Conservation (phyloP, 2,113 vertebrate species). For the Rhodinocichla rosea region DNA sequence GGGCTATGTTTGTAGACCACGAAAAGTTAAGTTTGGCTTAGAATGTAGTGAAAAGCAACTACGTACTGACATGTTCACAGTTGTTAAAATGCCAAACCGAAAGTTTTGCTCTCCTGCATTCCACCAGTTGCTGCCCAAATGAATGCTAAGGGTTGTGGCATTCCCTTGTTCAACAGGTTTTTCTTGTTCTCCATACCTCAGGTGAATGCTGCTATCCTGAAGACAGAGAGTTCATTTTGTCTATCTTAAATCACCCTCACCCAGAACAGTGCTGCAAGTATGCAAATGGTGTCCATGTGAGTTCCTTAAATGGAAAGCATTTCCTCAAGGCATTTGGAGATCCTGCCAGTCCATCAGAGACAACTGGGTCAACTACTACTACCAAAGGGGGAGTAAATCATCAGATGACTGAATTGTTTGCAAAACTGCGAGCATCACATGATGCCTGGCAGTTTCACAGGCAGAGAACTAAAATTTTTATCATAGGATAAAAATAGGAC, state of each 20-base stretch:
- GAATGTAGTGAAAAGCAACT: background rate
- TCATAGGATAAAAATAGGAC: background rate
- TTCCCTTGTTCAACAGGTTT: constrained; percentile 4
- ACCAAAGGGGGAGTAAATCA: background rate
- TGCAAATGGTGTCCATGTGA: background rate
- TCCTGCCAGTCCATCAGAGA: background rate
- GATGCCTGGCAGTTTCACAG: background rate
- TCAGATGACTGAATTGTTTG: background rate
- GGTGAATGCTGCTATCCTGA: background rate
- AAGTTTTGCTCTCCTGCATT: background rate
- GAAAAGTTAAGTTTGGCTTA: background rate
- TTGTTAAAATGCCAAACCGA: background rate
- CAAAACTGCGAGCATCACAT: background rate
- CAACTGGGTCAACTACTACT: background rate
- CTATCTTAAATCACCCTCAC: background rate
- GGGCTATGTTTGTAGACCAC: background rate
- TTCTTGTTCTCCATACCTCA: background rate
- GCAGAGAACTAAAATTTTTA: background rate
- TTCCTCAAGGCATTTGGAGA: background rate
- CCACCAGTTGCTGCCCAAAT: background rate
- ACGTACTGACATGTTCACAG: background rate
- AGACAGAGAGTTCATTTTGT: background rate
- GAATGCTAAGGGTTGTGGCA: background rate
- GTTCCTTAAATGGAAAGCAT: background rate
- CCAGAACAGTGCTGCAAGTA: background rate